Percentiles rank a stretch among this genome's conserved stretches.
These are phyloP conservation scores for Gila robusta DNA, from an alignment of 2,797 vertebrate species.

Conservation along the genomic window DNA sequence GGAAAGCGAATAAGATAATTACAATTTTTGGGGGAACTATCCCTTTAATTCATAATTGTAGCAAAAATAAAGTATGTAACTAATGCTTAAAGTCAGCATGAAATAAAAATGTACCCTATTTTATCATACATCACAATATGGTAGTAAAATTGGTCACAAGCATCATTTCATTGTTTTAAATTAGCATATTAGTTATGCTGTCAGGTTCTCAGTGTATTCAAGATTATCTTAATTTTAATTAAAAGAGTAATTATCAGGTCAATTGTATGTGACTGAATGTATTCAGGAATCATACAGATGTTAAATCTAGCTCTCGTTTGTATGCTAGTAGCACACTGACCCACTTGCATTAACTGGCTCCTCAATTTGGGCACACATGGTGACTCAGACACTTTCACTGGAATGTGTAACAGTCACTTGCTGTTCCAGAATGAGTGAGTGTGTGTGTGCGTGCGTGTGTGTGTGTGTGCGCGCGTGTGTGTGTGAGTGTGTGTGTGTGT, in stretches of 20 bases:
- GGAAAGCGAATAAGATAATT: background rate
- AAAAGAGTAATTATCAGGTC: background rate
- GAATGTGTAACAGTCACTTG: constrained; percentile 18
- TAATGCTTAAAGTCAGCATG: background rate
- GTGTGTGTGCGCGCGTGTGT: background rate
- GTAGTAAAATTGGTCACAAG: background rate
- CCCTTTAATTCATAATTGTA: background rate
- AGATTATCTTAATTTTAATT: background rate
- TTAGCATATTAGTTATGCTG: background rate
- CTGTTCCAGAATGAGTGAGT: background rate
- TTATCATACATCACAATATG: background rate
- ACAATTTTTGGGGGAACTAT: background rate
- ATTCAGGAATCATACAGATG: constrained; percentile 26
- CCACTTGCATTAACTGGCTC: constrained; percentile 48
- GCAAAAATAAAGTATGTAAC: background rate
- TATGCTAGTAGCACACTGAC: constrained; percentile 50
- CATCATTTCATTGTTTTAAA: background rate
- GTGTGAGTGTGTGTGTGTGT: background rate
- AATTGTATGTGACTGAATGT: background rate
- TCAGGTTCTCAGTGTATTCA: background rate
- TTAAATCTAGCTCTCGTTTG: constrained; percentile 43
- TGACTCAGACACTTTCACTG: constrained; percentile 29
- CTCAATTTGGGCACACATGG: constrained; percentile 27
- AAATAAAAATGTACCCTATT: background rate
- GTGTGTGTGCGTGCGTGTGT: background rate